Evolutionary conservation across 2,888 invertebrate species (phyloP), one percentile per base, ranked within the genome.

Genomic region (Cheilosia variabilis): DNA sequence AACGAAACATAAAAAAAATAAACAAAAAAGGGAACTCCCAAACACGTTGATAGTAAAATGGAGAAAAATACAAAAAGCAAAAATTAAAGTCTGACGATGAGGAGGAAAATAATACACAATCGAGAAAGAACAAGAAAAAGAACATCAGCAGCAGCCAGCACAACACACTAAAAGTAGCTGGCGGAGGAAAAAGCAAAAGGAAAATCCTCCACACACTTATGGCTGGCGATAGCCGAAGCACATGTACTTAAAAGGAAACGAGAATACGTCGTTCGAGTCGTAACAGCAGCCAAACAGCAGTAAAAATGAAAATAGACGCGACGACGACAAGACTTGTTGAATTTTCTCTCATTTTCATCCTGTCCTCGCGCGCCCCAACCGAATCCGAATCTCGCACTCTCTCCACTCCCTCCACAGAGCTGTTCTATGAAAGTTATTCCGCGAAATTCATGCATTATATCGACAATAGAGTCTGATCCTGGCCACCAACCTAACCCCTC

Each of bases 121-220:
- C 78, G 78, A 71, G 79, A 66, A 66, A 71, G 63, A 81, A 69
- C 41, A 71, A 69, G 50, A 83, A 58, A 73, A 60, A 41, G 78
- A 52, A 37, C 37, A 37, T 37, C 69, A 78, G 69, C 71, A 60
- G 71, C 72, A 63, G 55, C 27, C 55, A 66, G 27, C 47, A 52
- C 31, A 57, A 68, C 13, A 66, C 52, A 62, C 9, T 31, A 24
- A 47, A 47, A 47, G 31, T 19, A 55, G 22, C 45, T 55, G 43
- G 6, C 60, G 17, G 47, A 65, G 31, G 45, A 66, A 80, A 72
- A 76, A 76, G 71, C 72, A 80, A 71, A 80, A 80, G 86, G 86
- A 86, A 86, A 86, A 86, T 86, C 81, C 72, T 76, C 80, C 86
- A 86, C 81, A 86, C 86, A 81, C 81, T 81, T 86, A 86, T 81